These are phyloP conservation scores for Rhabdornis inornatus DNA, from an alignment of 2,113 vertebrate genomes.

Conservation along the genomic window DNA sequence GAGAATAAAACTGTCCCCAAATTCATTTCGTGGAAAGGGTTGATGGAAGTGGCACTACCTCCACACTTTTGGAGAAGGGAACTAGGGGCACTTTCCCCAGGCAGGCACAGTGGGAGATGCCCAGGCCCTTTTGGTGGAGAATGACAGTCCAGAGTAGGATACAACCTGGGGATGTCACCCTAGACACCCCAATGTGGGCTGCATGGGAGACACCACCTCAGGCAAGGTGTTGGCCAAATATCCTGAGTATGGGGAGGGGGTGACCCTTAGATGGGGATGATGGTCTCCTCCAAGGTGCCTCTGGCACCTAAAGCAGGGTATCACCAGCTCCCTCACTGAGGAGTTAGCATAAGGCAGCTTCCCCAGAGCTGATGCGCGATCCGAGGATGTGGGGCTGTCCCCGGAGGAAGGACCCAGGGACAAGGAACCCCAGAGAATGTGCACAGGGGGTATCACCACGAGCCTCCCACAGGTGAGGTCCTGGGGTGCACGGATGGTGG, in stretches of 20 bases:
- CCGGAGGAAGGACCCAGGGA: background rate
- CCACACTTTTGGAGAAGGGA: background rate
- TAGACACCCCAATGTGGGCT: background rate
- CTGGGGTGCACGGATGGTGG: background rate
- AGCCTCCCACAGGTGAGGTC: background rate
- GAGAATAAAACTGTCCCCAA: background rate
- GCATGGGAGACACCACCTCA: background rate
- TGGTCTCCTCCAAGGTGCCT: background rate
- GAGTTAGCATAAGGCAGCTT: background rate
- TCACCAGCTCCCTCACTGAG: background rate
- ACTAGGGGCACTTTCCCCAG: background rate
- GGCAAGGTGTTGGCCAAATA: background rate
- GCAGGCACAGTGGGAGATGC: background rate
- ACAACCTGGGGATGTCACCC: rapidly evolving
- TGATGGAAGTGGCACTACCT: background rate
- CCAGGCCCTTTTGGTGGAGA: background rate
- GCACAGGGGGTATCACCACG: background rate
- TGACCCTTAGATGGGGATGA: background rate
- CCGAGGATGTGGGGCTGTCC: background rate
- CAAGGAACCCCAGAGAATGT: background rate
- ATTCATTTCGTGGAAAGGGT: background rate
- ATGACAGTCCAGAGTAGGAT: rapidly evolving
- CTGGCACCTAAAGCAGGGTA: background rate
- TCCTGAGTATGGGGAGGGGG: rapidly evolving
- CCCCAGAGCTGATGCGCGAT: background rate